Percentiles rank a stretch among this genome's conserved stretches.
These are phyloP conservation scores for Pissodes strobi DNA, from an alignment of 1,140 invertebrate genomes.

Conservation along the genomic window DNA sequence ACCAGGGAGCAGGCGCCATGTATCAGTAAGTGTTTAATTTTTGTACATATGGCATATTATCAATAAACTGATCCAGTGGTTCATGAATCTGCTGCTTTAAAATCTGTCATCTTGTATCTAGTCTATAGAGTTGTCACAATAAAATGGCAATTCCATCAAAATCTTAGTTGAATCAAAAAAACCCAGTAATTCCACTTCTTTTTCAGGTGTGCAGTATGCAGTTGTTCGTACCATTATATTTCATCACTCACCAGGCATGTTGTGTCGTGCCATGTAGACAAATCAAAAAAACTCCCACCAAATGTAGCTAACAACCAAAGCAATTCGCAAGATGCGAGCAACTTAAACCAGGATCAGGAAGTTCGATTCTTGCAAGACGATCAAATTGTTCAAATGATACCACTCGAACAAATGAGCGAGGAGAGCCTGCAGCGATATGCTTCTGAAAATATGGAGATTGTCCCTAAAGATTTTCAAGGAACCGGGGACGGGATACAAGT, in stretches of 20 bases:
- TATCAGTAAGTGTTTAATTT: conserved; percentile 20
- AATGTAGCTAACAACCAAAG: not conserved
- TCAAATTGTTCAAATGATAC: conserved; percentile 9
- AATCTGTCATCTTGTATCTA: too few species aligned
- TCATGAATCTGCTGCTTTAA: too few species aligned
- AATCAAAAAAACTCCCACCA: not conserved
- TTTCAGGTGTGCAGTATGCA: conserved; percentile 47
- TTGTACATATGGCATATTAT: too few species aligned
- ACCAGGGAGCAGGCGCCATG: conserved; percentile 44
- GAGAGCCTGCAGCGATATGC: not conserved
- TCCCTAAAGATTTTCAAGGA: not conserved
- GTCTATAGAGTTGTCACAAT: too few species aligned
- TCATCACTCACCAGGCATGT: conserved; percentile 50
- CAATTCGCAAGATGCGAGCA: not conserved
- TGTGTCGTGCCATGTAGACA: conserved; percentile 45
- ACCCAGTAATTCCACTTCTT: conserved; percentile 11
- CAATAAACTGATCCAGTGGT: too few species aligned
- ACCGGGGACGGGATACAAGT: not conserved
- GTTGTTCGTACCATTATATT: conserved; percentile 47
- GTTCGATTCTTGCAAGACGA: not conserved
- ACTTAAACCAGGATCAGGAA: not conserved
- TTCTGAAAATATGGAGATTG: not conserved
- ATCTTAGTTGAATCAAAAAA: too few species aligned
- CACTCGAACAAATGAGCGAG: not conserved
- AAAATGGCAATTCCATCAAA: too few species aligned